phyloP scores from a whole-genome alignment of 2,888 invertebrate species.

The Drosophila setosimentum region DNA sequence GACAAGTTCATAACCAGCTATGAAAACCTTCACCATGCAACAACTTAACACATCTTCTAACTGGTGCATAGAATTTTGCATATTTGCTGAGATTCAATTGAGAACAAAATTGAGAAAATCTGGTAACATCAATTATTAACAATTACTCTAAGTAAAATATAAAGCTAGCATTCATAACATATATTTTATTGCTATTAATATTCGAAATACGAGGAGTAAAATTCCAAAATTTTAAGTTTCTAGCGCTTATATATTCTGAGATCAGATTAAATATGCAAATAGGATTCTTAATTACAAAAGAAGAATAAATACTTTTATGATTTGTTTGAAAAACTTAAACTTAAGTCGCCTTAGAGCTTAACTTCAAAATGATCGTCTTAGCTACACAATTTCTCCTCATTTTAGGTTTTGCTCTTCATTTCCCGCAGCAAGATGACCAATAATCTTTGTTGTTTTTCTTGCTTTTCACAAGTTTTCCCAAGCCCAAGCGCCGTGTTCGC shows the following conservation, averaged over 20 bases:
- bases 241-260: background rate
- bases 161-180: no score
- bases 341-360: background rate
- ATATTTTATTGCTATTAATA: no score
- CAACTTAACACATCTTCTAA: constrained; percentile 13
- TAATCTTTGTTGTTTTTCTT: background rate
- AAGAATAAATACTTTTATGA: background rate
- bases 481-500: background rate
- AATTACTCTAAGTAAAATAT: no score
- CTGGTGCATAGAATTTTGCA: constrained; percentile 31
- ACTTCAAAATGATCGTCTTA: background rate
- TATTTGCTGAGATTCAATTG: constrained; percentile 10
- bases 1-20: constrained; percentile 39
- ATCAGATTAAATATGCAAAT: background rate
- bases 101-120: background rate
- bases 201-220: background rate
- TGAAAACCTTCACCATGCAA: constrained; percentile 11
- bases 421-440: background rate
- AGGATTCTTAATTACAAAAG: background rate
- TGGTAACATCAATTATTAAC: background rate
- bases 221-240: no score
- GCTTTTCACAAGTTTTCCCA: background rate
- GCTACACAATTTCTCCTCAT: background rate
- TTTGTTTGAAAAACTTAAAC: background rate
- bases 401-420: background rate